A percentile compares a stretch with the other conserved stretches of the same genome.
These are phyloP conservation scores for Phalera bucephala DNA, from an alignment of 2,888 invertebrate genomes.

Conservation along the genomic window DNA sequence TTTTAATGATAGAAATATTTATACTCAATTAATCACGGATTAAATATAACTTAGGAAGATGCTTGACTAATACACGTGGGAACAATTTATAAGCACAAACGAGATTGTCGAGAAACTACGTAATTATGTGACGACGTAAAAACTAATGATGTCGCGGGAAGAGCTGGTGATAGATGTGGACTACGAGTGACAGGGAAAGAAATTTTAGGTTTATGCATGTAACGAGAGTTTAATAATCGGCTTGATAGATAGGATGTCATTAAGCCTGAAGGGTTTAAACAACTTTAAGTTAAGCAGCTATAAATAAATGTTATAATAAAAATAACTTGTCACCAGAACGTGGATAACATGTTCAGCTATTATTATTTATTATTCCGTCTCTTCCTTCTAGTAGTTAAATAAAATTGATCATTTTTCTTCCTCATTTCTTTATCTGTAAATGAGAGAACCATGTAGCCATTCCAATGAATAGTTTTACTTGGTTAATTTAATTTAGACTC, in stretches of 20 bases:
- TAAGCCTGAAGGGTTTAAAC: background rate
- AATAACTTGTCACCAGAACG: too few relatives aligned
- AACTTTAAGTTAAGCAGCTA: background rate
- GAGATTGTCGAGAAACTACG: conserved; percentile 10
- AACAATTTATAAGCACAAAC: conserved; percentile 12
- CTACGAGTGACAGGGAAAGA: conserved; percentile 6
- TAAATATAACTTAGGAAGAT: conserved; percentile 8
- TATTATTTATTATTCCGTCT: too few relatives aligned
- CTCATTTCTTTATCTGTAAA: too few relatives aligned
- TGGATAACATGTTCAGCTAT: too few relatives aligned
- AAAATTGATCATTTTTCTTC: too few relatives aligned
- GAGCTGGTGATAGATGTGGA: conserved; percentile 18
- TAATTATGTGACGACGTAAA: conserved; percentile 29
- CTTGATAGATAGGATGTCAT: conserved; percentile 4
- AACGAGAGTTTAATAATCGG: conserved; percentile 29
- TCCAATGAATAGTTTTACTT: too few relatives aligned
- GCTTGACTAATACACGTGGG: conserved; percentile 26
- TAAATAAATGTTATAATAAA: too few relatives aligned
- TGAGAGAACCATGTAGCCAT: too few relatives aligned
- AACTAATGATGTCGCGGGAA: conserved; percentile 15
- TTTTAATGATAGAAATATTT: too few relatives aligned
- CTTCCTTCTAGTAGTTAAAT: too few relatives aligned
- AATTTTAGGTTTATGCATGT: conserved; percentile 17
- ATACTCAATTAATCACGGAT: background rate
- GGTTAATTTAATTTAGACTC: too few relatives aligned